These are phyloP conservation scores for Polypedilum vanderplanki DNA, from an alignment of 1,140 invertebrate genomes.

Conservation along the genomic window DNA sequence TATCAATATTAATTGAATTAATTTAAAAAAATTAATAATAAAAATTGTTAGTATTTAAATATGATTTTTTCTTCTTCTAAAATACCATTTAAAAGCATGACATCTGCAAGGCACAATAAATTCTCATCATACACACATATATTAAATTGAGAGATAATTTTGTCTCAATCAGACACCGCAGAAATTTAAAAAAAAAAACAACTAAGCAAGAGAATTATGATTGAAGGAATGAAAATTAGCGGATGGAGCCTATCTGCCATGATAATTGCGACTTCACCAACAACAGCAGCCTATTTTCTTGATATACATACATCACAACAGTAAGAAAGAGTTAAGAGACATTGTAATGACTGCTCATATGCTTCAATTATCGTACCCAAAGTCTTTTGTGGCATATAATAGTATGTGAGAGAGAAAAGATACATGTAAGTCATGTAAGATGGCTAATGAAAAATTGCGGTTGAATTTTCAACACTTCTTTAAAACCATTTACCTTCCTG, in stretches of 20 bases:
- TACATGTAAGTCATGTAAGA: not conserved
- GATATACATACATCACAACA: not conserved
- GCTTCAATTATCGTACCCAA: not conserved
- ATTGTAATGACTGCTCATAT: constrained; percentile 18
- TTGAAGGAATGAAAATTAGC: not conserved
- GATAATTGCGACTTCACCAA: not conserved
- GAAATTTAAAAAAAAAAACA: too few relatives aligned
- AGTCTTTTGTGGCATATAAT: not conserved
- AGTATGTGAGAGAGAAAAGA: constrained; percentile 2
- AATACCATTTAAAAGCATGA: too few relatives aligned
- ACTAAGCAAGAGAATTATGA: not conserved
- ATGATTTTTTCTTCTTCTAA: too few relatives aligned
- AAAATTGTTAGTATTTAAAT: too few relatives aligned
- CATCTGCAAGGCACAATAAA: too few relatives aligned
- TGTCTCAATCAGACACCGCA: not conserved
- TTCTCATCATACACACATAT: too few relatives aligned
- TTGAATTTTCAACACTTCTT: constrained; percentile 19
- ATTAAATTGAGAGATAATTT: too few relatives aligned
- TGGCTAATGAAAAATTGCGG: constrained; percentile 17
- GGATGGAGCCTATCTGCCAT: constrained; percentile 9
- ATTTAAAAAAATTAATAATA: too few relatives aligned
- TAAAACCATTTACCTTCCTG: not conserved
- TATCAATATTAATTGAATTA: too few relatives aligned
- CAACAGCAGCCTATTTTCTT: not conserved
- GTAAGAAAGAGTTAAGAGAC: constrained; percentile 11